Conservation (phyloP, 2,113 vertebrate species). For the Pimephales promelas region DNA sequence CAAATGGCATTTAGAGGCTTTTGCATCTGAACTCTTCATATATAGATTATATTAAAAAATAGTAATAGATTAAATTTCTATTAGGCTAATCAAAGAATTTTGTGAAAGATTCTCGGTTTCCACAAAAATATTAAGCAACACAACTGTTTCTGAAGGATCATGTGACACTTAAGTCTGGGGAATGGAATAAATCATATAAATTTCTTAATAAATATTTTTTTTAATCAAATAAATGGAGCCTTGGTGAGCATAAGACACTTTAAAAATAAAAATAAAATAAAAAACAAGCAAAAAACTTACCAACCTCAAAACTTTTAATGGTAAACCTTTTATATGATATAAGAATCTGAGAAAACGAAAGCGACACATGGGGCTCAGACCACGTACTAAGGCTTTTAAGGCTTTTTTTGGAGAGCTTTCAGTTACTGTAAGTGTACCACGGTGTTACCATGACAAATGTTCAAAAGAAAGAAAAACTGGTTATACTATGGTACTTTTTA, state of each 20-base stretch:
- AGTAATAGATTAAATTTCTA: not conserved
- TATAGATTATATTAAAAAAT: no score
- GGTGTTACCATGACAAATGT: not conserved
- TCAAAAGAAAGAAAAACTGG: not conserved
- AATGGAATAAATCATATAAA: not conserved
- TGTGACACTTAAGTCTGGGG: not conserved
- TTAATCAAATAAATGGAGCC: not conserved
- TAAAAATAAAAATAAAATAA: no score
- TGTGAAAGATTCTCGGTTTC: not conserved
- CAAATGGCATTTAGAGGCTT: no score
- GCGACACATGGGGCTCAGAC: not conserved
- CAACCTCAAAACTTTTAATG: not conserved
- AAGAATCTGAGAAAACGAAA: not conserved
- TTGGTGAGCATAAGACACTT: not conserved
- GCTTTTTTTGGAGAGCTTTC: not conserved
- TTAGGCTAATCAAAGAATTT: not conserved
- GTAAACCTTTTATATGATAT: not conserved
- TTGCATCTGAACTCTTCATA: no score
- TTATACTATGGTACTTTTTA: not conserved
- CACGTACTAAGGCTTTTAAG: not conserved
- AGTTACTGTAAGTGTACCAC: not conserved
- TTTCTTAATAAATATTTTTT: no score
- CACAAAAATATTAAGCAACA: not conserved
- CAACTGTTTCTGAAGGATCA: not conserved
- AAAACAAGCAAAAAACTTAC: not conserved